These are phyloP conservation scores for Phrynosoma blainvillii DNA, from an alignment of 2,113 vertebrate genomes.

Conservation along the genomic window DNA sequence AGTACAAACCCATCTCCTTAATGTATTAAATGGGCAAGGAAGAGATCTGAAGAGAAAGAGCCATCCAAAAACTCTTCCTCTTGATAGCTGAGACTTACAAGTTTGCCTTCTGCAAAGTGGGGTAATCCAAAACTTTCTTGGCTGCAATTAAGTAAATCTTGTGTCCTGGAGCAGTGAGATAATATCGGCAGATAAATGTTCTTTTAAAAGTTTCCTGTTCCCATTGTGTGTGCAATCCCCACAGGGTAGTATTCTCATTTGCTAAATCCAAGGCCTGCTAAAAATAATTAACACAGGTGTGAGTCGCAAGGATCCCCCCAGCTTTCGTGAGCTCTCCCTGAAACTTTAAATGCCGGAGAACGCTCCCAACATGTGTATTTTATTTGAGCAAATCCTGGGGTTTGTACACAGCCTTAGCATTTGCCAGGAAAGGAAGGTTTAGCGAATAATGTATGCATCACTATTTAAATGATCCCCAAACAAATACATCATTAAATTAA, in stretches of 20 bases:
- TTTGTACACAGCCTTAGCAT: not conserved
- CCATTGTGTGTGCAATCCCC: constrained; percentile 58
- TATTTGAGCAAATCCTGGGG: not conserved
- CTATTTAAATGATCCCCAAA: not conserved
- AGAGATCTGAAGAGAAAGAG: constrained; percentile 29
- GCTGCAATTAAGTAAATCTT: constrained; percentile 68
- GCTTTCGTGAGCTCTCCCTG: constrained; percentile 47
- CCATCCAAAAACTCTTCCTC: constrained; percentile 39
- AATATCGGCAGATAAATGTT: constrained; percentile 70
- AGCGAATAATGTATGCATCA: not conserved
- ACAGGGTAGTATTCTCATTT: constrained; percentile 66
- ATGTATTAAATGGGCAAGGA: constrained; percentile 6
- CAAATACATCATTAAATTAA: not conserved
- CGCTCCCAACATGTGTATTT: constrained; percentile 2
- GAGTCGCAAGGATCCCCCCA: constrained; percentile 68
- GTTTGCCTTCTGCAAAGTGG: constrained; percentile 45
- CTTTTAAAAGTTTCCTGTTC: constrained; percentile 63
- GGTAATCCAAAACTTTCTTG: constrained; percentile 68
- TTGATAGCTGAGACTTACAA: constrained; percentile 46
- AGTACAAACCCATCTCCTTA: constrained; percentile 43
- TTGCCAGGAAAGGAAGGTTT: not conserved
- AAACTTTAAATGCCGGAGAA: constrained; percentile 24
- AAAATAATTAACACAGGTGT: constrained; percentile 60
- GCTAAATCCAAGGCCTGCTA: constrained; percentile 36
- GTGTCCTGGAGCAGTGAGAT: constrained; percentile 66